Percentiles rank a stretch among this genome's conserved stretches.
phyloP scores from a whole-genome alignment of 1,140 invertebrate genomes.

The Drosophila bifasciata region DNA sequence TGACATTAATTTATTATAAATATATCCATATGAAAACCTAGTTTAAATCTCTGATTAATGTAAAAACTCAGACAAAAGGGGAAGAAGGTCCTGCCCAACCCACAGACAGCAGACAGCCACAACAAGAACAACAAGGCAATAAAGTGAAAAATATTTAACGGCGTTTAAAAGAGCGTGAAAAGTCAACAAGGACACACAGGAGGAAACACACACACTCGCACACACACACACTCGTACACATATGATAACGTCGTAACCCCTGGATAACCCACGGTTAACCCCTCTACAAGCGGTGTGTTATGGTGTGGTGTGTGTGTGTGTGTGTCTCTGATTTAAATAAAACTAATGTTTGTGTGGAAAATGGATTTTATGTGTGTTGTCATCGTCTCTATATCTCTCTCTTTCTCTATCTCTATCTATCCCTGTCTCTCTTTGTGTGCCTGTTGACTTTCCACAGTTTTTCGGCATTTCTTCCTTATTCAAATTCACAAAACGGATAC shows the following conservation, averaged over 20 bases:
- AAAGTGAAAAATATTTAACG: constrained; percentile 57
- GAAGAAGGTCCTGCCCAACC: not conserved
- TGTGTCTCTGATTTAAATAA: constrained; percentile 74
- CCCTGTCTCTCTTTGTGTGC: not conserved
- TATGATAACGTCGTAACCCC: constrained; percentile 46
- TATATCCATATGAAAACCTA: not conserved
- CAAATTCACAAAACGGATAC: constrained; percentile 42
- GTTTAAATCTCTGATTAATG: constrained; percentile 60
- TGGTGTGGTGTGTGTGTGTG: constrained; percentile 20
- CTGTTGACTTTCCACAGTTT: constrained; percentile 61
- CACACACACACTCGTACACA: constrained; percentile 22
- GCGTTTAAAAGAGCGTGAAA: constrained; percentile 83
- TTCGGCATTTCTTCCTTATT: constrained; percentile 70
- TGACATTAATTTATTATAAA: not conserved
- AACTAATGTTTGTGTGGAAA: constrained; percentile 80
- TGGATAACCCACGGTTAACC: constrained; percentile 44
- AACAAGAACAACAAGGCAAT: constrained; percentile 12
- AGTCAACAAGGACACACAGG: constrained; percentile 70
- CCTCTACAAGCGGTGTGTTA: constrained; percentile 24
- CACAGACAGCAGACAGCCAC: not conserved
- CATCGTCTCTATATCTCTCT: constrained; percentile 50
- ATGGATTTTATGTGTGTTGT: constrained; percentile 79
- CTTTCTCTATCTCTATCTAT: not conserved
- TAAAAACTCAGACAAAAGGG: constrained; percentile 5
- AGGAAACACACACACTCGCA: constrained; percentile 45